Evolutionary conservation across 2,797 vertebrate species (phyloP).

Genomic region (Heliangelus exortis): DNA sequence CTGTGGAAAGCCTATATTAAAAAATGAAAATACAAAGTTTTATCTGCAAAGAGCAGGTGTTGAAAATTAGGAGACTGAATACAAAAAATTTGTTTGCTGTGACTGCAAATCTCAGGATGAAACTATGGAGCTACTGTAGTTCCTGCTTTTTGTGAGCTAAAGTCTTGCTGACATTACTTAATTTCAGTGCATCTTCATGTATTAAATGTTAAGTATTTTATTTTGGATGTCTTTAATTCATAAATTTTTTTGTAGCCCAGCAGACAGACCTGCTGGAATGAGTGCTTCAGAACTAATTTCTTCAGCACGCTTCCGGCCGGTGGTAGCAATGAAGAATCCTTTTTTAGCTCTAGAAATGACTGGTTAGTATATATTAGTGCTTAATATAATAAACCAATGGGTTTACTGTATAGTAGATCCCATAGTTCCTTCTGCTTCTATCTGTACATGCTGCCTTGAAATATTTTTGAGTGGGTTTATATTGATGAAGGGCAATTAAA

Average conservation of each 20-base stretch:
- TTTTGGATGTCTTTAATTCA: constrained; percentile 23
- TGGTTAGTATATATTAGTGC: constrained; percentile 74
- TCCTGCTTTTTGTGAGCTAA: neutral
- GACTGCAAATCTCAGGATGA: neutral
- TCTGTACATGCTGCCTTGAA: neutral
- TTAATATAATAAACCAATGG: neutral
- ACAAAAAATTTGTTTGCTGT: neutral
- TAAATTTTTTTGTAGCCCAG: constrained; percentile 70
- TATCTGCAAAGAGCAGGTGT: neutral
- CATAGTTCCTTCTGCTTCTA: neutral
- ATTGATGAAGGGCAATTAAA: neutral
- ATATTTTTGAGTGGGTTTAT: neutral
- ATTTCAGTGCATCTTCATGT: neutral
- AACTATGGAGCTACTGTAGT: neutral
- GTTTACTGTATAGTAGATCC: neutral
- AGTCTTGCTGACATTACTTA: neutral
- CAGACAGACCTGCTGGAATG: constrained; percentile 73
- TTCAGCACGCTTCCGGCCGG: constrained; percentile 49
- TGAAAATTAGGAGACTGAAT: neutral
- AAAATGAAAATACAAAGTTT: neutral
- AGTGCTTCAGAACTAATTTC: constrained; percentile 68
- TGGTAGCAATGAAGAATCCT: constrained; percentile 67
- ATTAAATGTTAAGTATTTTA: neutral
- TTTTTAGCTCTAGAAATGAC: constrained; percentile 63
- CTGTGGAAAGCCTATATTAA: neutral